Conservation (phyloP, 2,888 invertebrate species). For the Anthophora plumipes region DNA sequence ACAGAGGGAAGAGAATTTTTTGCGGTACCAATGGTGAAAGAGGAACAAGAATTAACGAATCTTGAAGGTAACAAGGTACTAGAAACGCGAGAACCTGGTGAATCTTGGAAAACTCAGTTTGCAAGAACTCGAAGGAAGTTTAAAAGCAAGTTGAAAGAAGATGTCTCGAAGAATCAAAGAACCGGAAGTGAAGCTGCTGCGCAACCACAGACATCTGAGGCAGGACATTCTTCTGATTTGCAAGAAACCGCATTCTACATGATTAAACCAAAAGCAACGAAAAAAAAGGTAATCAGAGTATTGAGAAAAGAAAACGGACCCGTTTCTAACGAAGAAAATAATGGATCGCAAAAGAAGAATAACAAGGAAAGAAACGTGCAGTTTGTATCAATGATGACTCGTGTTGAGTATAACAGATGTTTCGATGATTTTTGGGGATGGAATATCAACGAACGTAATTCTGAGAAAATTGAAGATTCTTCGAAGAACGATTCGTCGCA, state of each 20-base stretch:
- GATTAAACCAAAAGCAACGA: background rate
- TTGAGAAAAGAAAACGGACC: too few relatives aligned
- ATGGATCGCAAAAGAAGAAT: background rate
- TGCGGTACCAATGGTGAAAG: background rate
- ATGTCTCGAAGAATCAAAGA: background rate
- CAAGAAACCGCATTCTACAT: background rate
- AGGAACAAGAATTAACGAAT: background rate
- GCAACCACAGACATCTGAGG: background rate
- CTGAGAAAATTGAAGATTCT: background rate
- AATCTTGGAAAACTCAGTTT: background rate
- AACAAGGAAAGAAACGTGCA: background rate
- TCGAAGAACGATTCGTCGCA: background rate
- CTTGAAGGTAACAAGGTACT: too few relatives aligned
- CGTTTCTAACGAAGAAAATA: background rate
- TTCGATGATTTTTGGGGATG: slow-evolving; percentile 9
- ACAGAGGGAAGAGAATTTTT: too few relatives aligned
- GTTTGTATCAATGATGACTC: slow-evolving; percentile 48
- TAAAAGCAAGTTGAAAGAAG: background rate
- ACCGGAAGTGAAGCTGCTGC: background rate
- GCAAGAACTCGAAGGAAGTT: too few relatives aligned
- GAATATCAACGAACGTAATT: background rate
- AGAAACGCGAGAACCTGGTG: background rate
- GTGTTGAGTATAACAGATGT: slow-evolving; percentile 23
- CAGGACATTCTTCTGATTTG: background rate
- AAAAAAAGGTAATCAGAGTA: background rate